Base-by-base conservation (phyloP, 2,888 invertebrate species). In the Drosophila anomalata region DNA sequence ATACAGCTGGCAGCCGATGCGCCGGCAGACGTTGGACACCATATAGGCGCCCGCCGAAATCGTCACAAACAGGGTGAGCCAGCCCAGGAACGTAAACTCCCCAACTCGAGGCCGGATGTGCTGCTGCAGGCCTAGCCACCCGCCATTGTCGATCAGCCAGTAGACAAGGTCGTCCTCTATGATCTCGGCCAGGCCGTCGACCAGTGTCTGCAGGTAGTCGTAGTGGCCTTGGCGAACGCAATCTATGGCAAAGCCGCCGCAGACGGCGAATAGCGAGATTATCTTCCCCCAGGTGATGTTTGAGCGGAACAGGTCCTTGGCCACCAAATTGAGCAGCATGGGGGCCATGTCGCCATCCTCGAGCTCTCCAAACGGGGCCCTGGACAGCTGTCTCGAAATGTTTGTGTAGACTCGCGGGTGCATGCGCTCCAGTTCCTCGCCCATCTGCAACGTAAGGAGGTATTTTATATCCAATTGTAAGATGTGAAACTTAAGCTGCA, bases 101-200 rank as follows among this genome's bases (percentile, higher is more conserved):
- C 89, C 88, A 9, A 77, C 80, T 33, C 87, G 87, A 11, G 91
- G 91, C 9, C 89, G 74, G 48, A 91, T 91, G 51, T 91, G 91
- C 63, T 90, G 87, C 54, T 90, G 90, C 14, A 91, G 68, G 17
- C 91, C 92, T 61, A 88, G 66, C 97, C 97, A 97, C 90, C 97
- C 97, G 26, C 97, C 97, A 86, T 96, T 96, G 44, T 94, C 93
- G 46, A 95, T 94, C 26, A 97, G 94, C 97, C 97, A 97, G 2
- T 94, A 91, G 22, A 89, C 89, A 50, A 96, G 91, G 80, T 94
- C 94, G 70, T 94, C 94, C 88, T 95, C 95, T 48, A 96, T 93
- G 44, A 95, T 94, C 79, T 96, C 95, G 0, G 95, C 94, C 90
- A 97, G 94, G 44, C 95, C 95, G 77, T 96, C 96, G 55, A 97